Base-by-base conservation (phyloP, 2,113 vertebrate genomes). In the Nibea albiflora region DNA sequence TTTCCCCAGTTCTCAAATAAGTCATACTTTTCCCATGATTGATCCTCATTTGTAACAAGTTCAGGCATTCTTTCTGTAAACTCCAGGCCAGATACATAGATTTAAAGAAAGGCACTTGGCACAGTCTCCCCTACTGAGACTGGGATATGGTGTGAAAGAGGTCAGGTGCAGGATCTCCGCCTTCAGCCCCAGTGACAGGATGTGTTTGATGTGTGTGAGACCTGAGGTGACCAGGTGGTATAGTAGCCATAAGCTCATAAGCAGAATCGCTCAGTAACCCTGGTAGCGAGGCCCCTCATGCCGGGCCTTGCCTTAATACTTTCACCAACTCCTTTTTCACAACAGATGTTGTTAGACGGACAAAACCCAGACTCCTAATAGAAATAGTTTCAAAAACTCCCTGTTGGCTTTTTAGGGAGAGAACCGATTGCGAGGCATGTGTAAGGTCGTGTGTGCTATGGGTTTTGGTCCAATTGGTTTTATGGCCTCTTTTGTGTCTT, bases 361-460 rank as follows among this genome's bases (percentile, higher is more conserved):
- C 83, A 90, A 89, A 92, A 80, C 87, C 86, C 91, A 93, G 89
- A 89, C 89, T 87, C 84, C 90, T 91, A 81, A 92, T 92, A 92
- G 90, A 92, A 92, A 93, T 92, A 89, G 71, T 90, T 92, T 90
- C 47, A 73, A 81, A 90, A 90, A 91, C 65, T 94, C 92, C 91
- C 93, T 68, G 20, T 82, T 89, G 91, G 86, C 86, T 88, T 89
- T 93, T 93, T 88, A 87, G 86, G 76, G 78, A 81, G 64, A 86
- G 81, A 88, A 66, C 73, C 58, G 46, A 87, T 89, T 84, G 86
- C 24, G 52, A 85, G 82, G 85, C 91, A 89, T 93, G 88, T 91
- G 86, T 86, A 90, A 86, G 91, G 88, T 93, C 86, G 89, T 93
- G 92, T 92, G 92, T 89, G 89, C 91, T 77, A 69, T 80, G 82